These are phyloP conservation scores for Orthonyx spaldingii DNA, from an alignment of 2,113 vertebrate species.

Conservation along the genomic window DNA sequence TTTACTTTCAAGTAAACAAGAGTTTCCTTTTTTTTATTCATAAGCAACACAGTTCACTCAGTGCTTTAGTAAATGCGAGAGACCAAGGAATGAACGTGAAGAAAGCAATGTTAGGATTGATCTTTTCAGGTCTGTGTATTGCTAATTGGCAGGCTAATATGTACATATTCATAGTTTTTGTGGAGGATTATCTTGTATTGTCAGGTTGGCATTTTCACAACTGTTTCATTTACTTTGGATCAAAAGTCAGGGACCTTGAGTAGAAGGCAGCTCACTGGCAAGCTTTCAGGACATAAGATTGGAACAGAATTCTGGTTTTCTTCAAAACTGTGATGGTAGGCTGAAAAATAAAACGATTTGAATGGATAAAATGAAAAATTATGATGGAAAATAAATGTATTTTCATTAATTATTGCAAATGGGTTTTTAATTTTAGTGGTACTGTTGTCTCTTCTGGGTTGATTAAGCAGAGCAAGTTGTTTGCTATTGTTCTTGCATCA, in stretches of 20 bases:
- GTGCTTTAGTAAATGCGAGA: not conserved
- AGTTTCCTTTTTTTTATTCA: not conserved
- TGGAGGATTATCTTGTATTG: not conserved
- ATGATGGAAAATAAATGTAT: not conserved
- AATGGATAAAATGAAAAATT: not conserved
- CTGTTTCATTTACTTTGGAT: not conserved
- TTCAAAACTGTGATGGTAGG: not conserved
- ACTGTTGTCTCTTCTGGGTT: not conserved
- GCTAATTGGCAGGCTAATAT: not conserved
- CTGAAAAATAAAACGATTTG: not conserved
- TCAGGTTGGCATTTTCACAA: not conserved
- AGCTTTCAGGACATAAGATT: not conserved
- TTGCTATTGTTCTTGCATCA: not conserved
- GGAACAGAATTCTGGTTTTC: not conserved
- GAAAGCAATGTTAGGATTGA: not conserved
- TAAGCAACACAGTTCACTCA: not conserved
- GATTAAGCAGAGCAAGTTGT: not conserved
- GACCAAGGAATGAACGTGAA: not conserved
- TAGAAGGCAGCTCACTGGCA: not conserved
- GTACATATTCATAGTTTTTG: not conserved
- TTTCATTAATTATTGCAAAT: not conserved
- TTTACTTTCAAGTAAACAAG: not conserved
- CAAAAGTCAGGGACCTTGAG: not conserved
- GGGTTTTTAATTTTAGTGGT: not conserved
- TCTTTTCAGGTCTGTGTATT: not conserved